These are phyloP conservation scores for Thalassoma bifasciatum DNA, from an alignment of 2,113 vertebrate species.

Conservation along the genomic window DNA sequence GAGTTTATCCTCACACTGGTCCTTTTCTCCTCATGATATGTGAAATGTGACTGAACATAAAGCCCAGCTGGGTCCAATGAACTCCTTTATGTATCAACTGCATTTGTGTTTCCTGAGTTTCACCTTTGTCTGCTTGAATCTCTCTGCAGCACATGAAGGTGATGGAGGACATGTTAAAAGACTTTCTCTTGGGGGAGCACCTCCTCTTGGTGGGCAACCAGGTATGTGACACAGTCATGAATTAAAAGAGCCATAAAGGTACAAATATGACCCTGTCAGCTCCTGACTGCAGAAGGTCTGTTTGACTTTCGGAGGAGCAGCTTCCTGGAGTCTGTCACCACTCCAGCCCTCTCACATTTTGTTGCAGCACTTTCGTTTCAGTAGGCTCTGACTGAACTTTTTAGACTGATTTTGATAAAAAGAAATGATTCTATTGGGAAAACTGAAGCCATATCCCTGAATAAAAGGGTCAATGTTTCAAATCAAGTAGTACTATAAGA, in stretches of 20 bases:
- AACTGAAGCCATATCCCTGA: too few species aligned
- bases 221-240: conserved; percentile 79
- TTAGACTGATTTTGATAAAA: too few species aligned
- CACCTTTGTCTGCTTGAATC: conserved; percentile 20
- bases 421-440: too few species aligned
- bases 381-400: too few species aligned
- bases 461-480: too few species aligned
- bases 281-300: too few species aligned
- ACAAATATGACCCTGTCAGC: too few species aligned
- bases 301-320: too few species aligned
- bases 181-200: conserved; percentile 95
- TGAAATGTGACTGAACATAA: neutral
- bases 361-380: too few species aligned
- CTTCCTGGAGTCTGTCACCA: too few species aligned
- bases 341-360: too few species aligned
- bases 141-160: conserved; percentile 91
- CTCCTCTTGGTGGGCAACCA: conserved; percentile 97
- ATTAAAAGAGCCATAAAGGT: neutral
- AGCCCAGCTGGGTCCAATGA: neutral
- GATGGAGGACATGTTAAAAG: conserved; percentile 99
- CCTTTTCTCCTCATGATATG: neutral
- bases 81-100: neutral
- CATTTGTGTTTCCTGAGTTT: neutral
- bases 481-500: too few species aligned
- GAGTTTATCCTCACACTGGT: neutral